Base-by-base conservation (phyloP, 1,140 invertebrate species). In the Neodiprion fabricii region DNA sequence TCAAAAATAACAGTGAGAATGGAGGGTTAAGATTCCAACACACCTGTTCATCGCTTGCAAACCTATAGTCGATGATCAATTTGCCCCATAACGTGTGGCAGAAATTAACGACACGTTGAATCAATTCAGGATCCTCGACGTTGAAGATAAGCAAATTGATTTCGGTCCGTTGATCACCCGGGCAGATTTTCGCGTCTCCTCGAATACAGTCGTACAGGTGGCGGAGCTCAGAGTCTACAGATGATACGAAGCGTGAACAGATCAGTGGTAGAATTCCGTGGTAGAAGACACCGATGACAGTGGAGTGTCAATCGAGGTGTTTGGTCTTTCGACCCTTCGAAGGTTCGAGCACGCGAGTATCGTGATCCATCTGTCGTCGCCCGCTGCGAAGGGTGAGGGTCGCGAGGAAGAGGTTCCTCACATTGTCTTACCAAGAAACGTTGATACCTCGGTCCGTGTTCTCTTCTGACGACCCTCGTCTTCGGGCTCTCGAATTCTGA, bases 281-380 rank as follows among this genome's bases (percentile, higher is more conserved):
- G 50, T n/a, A 53, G 50, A 53, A 53, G 50, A 11, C 10, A 53
- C 50, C 50, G 50, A 53, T 53, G 50, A 14, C 50, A 14, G n/a
- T 53, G 50, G 50, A 53, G n/a, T 53, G n/a, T 53, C 50, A 53
- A 53, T 53, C 10, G 10, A 53, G 10, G 50, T 53, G n/a, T 53
- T 10, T 53, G 50, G 50, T n/a, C 10, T n/a, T n/a, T 53, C 50
- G 10, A 53, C 10, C n/a, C 50, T 53, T 10, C n/a, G 10, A 53
- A 14, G n/a, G 50, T 53, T 53, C n/a, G 50, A 53, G 50, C 50
- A 53, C 50, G 50, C 2, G 50, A 2, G 50, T 53, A 53, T 2
- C 50, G 50, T 53, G 50, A 53, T 53, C 50, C n/a, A 53, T 53
- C 50, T 53, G n/a, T 53, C 50, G 50, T 53, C n/a, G 50, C n/a